Conservation (phyloP, 2,888 invertebrate species). For the Microplitis manilae region DNA sequence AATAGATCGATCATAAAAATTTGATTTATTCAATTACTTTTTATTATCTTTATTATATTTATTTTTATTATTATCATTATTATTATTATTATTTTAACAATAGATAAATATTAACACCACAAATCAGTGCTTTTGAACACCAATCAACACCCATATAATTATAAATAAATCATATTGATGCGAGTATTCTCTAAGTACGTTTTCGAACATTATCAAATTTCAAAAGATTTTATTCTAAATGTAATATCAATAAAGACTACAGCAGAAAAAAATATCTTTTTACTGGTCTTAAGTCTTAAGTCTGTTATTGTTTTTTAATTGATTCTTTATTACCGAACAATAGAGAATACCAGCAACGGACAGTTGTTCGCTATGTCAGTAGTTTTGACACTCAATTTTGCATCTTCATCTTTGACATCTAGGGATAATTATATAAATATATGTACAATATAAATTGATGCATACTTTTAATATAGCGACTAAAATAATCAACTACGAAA, state of each 20-base stretch:
- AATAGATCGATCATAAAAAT: too few species aligned
- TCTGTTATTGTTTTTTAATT: neutral
- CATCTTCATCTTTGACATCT: too few species aligned
- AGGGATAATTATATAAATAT: too few species aligned
- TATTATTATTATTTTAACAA: neutral
- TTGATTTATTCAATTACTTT: too few species aligned
- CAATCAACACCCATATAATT: conserved; percentile 54
- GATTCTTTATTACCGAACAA: conserved; percentile 47
- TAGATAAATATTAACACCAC: conserved; percentile 15
- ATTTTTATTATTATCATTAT: neutral
- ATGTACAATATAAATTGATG: too few species aligned
- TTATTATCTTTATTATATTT: neutral
- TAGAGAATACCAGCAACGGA: conserved; percentile 65
- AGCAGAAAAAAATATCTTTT: too few species aligned
- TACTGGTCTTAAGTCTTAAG: too few species aligned
- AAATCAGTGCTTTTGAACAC: conserved; percentile 31
- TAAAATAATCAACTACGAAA: too few species aligned
- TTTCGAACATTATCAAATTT: conserved; percentile 1
- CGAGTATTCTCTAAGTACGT: conserved; percentile 59
- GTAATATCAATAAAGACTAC: too few species aligned
- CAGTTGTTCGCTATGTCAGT: conserved; percentile 48
- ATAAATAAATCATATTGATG: conserved; percentile 46
- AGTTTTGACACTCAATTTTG: too few species aligned
- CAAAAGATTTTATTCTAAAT: too few species aligned
- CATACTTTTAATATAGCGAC: too few species aligned